Evolutionary conservation across 2,888 invertebrate species (phyloP), one percentile per base, ranked within the genome.

Genomic region (Zootermopsis nevadensis): DNA sequence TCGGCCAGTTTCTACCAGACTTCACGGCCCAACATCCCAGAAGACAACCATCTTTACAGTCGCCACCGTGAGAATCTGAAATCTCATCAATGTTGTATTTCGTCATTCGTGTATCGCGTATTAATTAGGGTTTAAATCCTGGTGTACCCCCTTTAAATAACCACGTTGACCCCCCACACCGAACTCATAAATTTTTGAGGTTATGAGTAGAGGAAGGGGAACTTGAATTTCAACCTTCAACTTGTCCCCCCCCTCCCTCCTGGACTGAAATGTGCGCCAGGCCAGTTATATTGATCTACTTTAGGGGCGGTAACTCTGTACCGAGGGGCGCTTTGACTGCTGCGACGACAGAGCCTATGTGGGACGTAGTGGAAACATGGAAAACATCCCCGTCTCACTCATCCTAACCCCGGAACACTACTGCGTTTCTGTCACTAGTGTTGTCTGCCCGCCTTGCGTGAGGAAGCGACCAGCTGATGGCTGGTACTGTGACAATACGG

Each of bases 261-360:
- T 19, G 48, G n/a, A 60, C 2, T 60, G 15, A 60, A 60, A 60
- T 60, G n/a, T n/a, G 60, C 60, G 60, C 60, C 60, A 10, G 60
- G 60, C n/a, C 60, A 60, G 60, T 60, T n/a, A 60, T 60, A 60
- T 60, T 60, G 60, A 60, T 60, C 60, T 27, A n/a, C 60, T 27
- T 15, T n/a, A 3, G 60, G 60, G 60, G 60, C n/a, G 60, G 60
- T 27, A 10, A 6, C 12, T 12, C 60, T 6, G 60, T n/a, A 48
- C n/a, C 60, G 60, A n/a, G 55, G 24, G n/a, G n/a, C 1, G 55
- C 22, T 6, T 42, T 42, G 38, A 15, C 38, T 42, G 19, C 55
- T 55, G 27, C 60, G 60, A 60, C 60, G 27, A n/a, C 27, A 60
- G n/a, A 12, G 60, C 60, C 60, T n/a, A 12, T 27, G 60, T 27